Base-by-base conservation (phyloP, 1,140 invertebrate species). In the Formica exsecta region DNA sequence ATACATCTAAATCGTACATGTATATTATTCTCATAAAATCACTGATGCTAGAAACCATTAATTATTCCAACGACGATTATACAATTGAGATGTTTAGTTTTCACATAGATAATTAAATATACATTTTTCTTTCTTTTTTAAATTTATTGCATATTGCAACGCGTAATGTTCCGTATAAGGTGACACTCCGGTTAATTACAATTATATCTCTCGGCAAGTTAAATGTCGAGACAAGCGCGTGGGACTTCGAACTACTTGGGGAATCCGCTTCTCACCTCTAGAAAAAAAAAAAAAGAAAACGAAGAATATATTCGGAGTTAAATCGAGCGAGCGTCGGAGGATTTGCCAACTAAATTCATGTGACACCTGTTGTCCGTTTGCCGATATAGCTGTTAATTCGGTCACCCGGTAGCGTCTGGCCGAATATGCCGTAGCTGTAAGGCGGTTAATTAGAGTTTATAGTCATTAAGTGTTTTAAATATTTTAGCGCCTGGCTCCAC, bases 301-400 rank as follows among this genome's bases (percentile, higher is more conserved):
- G 11, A 73, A 62, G 73, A 71, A 77, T 64, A 87, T 64, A 64
- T 87, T 87, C 29, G n/a, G 32, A 57, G 41, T 57, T 73, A 66
- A 77, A 85, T 87, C 86, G 79, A 71, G 85, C 51, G 65, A 62
- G 51, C 77, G 79, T 76, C 61, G 75, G 51, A 75, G 75, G 70
- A 70, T 89, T 86, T 81, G 44, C 75, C 79, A 62, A 68, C 74
- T 64, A 86, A 89, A 89, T 89, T 88, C 87, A 89, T 86, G 86
- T 89, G 88, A 88, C 88, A 89, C 88, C 88, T 89, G 88, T 89
- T 89, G 88, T 81, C 66, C 79, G 62, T 71, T 71, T 68, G 75
- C 48, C 68, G 83, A 89, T 85, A 89, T 62, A 74, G 66, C 61
- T 29, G 81, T 80, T 89, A 89, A 89, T 89, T 88, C 81, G 81